Conservation (phyloP, 2,113 vertebrate genomes). For the Takifugu bimaculatus region DNA sequence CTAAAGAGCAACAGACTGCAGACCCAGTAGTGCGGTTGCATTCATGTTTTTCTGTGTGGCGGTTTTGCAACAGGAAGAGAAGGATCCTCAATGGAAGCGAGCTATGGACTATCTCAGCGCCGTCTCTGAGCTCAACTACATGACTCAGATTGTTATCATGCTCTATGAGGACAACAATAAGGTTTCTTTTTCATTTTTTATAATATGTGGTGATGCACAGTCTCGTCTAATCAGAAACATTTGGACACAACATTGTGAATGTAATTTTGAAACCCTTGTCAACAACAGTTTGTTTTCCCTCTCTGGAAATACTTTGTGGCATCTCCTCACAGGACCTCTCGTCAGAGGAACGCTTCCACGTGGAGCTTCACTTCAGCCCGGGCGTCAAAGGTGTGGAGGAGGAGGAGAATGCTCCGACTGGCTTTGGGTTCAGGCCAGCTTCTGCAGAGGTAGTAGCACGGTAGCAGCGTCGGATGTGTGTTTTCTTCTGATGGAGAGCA, state of each 20-base stretch:
- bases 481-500: not conserved
- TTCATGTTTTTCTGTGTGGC: constrained; percentile 37
- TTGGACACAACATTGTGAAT: too few relatives aligned
- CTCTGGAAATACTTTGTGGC: not conserved
- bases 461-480: not conserved
- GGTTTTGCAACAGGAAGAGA: constrained; percentile 78
- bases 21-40: not conserved
- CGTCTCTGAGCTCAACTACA: constrained; percentile 98
- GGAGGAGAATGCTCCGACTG: constrained; percentile 86
- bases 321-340: constrained; percentile 78
- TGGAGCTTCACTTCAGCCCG: constrained; percentile 97
- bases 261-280: not conserved
- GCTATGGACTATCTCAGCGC: constrained; percentile 97
- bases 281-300: not conserved
- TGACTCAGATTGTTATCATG: constrained; percentile 99
- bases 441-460: constrained; percentile 82
- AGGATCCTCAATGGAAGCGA: constrained; percentile 95
- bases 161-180: constrained; percentile 97
- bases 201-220: not conserved
- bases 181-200: constrained; percentile 61
- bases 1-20: not conserved
- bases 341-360: constrained; percentile 95
- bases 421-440: constrained; percentile 92
- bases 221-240: not conserved
- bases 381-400: constrained; percentile 93